A percentile compares a stretch with the other conserved stretches of the same genome.
Conservation (phyloP, 2,113 vertebrate genomes). For the Tor tambroides region DNA sequence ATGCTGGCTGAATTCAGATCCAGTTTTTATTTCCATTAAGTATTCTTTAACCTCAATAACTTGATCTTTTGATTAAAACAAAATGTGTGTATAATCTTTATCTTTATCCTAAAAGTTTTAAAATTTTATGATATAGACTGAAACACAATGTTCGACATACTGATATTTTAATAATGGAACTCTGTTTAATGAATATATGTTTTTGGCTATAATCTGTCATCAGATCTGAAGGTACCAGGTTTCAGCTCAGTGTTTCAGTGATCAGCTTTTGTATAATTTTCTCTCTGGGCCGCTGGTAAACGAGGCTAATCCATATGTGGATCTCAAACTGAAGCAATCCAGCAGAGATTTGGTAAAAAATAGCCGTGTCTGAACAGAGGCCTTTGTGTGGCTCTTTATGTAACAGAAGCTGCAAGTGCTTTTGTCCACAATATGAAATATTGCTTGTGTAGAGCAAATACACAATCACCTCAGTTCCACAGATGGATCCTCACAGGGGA, state of each 20-base stretch:
- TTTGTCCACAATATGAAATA: neutral
- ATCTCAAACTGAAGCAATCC: constrained; percentile 50
- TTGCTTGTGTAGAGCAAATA: neutral
- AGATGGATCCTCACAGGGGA: no score
- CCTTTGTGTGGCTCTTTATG: constrained; percentile 64
- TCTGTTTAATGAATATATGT: no score
- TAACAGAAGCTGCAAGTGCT: constrained; percentile 42
- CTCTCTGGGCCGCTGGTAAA: neutral
- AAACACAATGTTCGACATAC: neutral
- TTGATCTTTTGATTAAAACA: no score
- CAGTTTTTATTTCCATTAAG: no score
- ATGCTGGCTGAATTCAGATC: no score
- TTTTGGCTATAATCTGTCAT: neutral
- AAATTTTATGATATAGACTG: neutral
- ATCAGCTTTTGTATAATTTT: neutral
- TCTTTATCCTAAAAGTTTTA: no score
- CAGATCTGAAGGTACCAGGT: no score
- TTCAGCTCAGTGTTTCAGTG: neutral
- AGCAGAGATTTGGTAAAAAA: constrained; percentile 68
- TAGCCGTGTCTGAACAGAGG: constrained; percentile 66
- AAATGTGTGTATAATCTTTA: no score
- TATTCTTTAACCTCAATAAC: no score
- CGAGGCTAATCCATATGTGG: neutral
- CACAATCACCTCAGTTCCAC: neutral
- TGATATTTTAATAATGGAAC: neutral